phyloP scores from a whole-genome alignment of 2,888 invertebrate species.

The Xestia c-nigrum region DNA sequence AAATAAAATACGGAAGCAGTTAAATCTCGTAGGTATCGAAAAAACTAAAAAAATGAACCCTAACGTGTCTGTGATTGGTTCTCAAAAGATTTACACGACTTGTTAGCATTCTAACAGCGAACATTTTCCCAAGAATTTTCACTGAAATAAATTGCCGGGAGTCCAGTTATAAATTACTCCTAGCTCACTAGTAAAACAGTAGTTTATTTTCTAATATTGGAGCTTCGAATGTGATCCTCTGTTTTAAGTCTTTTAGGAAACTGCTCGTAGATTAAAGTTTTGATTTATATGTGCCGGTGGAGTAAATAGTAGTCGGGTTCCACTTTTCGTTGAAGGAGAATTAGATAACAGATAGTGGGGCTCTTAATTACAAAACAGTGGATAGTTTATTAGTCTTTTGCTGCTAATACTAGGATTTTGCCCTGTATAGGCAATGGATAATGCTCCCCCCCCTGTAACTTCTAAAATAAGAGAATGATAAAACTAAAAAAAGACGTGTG shows the following conservation, averaged over 20 bases:
- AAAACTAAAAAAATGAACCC: conserved; percentile 15
- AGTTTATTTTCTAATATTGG: conserved; percentile 57
- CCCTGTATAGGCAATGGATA: no score
- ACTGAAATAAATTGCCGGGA: conserved; percentile 36
- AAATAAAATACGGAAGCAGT: background rate
- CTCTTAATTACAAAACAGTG: background rate
- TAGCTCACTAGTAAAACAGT: conserved; percentile 16
- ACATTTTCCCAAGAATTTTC: conserved; percentile 50
- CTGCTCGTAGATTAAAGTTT: conserved; percentile 19
- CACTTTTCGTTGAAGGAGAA: background rate
- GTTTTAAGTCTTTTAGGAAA: conserved; percentile 11
- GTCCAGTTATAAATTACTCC: conserved; percentile 40
- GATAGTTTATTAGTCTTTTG: background rate
- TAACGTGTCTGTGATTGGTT: conserved; percentile 52
- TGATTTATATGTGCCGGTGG: conserved; percentile 27
- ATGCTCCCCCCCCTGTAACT: no score
- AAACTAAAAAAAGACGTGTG: no score
- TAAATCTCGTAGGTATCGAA: background rate
- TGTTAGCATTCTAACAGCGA: conserved; percentile 58
- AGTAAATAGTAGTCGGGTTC: background rate
- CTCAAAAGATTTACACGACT: conserved; percentile 52
- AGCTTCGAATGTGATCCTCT: conserved; percentile 30
- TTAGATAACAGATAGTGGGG: no score
- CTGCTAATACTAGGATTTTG: background rate
- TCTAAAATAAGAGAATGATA: no score